Conservation (phyloP, 2,113 vertebrate genomes). For the Anguilla rostrata region DNA sequence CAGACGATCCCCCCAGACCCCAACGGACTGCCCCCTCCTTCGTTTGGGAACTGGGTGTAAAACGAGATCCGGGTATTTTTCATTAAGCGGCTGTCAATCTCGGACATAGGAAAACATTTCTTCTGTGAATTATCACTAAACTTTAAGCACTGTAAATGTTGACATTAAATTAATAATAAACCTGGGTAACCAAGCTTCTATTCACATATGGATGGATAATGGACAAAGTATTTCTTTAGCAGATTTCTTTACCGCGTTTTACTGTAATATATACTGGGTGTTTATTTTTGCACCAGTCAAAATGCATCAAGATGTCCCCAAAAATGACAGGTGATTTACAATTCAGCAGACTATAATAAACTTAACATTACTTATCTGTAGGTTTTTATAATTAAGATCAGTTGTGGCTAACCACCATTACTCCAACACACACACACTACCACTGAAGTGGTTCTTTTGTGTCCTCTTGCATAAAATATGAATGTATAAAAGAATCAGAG, state of each 20-base stretch:
- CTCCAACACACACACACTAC: not conserved
- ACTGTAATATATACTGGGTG: slow-evolving; percentile 4
- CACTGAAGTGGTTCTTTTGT: not conserved
- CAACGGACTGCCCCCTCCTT: too few relatives aligned
- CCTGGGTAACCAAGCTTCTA: not conserved
- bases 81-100: not conserved
- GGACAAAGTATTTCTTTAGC: not conserved
- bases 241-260: not conserved
- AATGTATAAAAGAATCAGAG: too few relatives aligned
- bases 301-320: not conserved
- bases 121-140: not conserved
- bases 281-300: slow-evolving; percentile 23
- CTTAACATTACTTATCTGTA: not conserved
- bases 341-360: not conserved
- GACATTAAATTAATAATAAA: not conserved
- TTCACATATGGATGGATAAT: not conserved
- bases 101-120: not conserved
- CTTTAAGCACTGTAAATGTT: not conserved
- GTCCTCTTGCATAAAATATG: not conserved
- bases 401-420: too few relatives aligned
- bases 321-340: slow-evolving; percentile 12
- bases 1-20: too few relatives aligned
- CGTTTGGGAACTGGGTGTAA: not conserved
- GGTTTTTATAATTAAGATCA: not conserved
- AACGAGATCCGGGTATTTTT: not conserved